Conservation (phyloP, 2,113 vertebrate species). For the Vulpes ferrilata region DNA sequence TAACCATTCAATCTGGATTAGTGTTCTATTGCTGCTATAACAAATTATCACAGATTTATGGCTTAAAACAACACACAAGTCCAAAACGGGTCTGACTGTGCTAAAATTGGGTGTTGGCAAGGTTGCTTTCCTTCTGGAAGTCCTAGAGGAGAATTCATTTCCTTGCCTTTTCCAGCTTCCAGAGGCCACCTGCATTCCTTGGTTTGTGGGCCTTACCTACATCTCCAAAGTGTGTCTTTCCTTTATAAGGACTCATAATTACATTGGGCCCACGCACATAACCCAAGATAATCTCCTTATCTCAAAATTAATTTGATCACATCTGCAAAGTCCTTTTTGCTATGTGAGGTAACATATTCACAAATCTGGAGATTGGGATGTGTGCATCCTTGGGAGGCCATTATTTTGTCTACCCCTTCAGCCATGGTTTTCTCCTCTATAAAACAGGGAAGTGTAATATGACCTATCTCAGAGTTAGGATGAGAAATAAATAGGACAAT, state of each 20-base stretch:
- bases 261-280: not conserved
- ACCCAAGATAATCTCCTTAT: not conserved
- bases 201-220: not conserved
- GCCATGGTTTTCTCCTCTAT: not conserved
- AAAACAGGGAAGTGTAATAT: not conserved
- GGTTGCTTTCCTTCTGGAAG: not conserved
- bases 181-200: not conserved
- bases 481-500: not conserved
- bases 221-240: not conserved
- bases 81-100: not conserved
- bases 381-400: no score
- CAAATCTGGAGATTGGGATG: not conserved
- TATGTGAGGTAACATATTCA: not conserved
- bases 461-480: not conserved
- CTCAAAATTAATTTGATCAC: not conserved
- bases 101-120: not conserved
- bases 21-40: not conserved
- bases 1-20: not conserved
- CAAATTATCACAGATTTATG: not conserved
- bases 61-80: not conserved
- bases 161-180: not conserved
- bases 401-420: not conserved
- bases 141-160: not conserved
- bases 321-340: not conserved
- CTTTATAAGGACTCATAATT: not conserved